A percentile compares a stretch with the other conserved stretches of the same genome.
Evolutionary conservation across 92 coral and sea anemone genomes (phyloP).

Genomic region (Zoanthus sociatus): DNA sequence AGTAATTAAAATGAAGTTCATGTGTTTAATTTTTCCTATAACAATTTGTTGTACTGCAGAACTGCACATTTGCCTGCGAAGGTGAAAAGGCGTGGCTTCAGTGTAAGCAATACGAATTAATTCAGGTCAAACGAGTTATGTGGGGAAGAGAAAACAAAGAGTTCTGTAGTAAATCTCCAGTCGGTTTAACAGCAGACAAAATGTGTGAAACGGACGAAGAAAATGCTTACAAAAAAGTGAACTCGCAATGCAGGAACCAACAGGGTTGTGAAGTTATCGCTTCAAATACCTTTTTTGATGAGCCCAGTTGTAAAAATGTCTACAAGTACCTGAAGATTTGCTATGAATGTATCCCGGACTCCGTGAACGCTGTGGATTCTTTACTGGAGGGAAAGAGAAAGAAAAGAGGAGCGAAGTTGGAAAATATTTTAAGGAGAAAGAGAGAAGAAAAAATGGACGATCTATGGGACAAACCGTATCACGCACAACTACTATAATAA

Average conservation of each 20-base stretch:
- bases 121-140: slow-evolving; percentile 88
- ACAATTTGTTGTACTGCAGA: slow-evolving; percentile 53
- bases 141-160: slow-evolving; percentile 99
- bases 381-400: slow-evolving; percentile 77
- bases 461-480: slow-evolving; percentile 78
- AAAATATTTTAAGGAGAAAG: slow-evolving; percentile 69
- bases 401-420: slow-evolving; percentile 87
- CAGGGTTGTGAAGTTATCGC: slow-evolving; percentile 98
- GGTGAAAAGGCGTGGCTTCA: slow-evolving; percentile 97
- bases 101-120: slow-evolving; percentile 91
- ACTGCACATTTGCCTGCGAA: slow-evolving; percentile 95
- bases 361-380: slow-evolving; percentile 79
- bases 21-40: too few relatives aligned
- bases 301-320: slow-evolving; percentile 92
- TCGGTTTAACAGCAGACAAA: slow-evolving; percentile 85
- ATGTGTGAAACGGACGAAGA: slow-evolving; percentile 90
- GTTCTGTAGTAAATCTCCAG: slow-evolving; percentile 87
- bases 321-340: slow-evolving; percentile 95
- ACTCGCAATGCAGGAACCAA: slow-evolving; percentile 87
- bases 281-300: slow-evolving; percentile 95
- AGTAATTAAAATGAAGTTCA: too few relatives aligned
- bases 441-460: slow-evolving; percentile 76
- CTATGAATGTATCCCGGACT: slow-evolving; percentile 95
- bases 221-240: slow-evolving; percentile 85
- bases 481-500: slow-evolving; percentile 43